These are phyloP conservation scores for Sebastes vulpes DNA, from an alignment of 2,797 vertebrate species.

Conservation along the genomic window DNA sequence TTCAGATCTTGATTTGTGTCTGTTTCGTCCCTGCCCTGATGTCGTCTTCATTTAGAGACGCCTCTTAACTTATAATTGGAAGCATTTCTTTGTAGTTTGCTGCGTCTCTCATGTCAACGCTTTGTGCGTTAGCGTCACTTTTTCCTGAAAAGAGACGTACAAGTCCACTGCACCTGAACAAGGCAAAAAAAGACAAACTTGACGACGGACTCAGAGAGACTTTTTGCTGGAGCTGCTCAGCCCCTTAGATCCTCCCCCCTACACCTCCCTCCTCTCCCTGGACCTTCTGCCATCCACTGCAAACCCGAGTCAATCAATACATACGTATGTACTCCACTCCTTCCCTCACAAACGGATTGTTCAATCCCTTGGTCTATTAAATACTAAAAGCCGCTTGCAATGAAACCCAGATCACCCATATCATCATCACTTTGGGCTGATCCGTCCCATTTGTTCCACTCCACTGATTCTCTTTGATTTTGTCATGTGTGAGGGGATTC, in stretches of 20 bases:
- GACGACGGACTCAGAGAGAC: slow-evolving; percentile 35
- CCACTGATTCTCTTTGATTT: slow-evolving; percentile 29
- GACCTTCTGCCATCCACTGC: slow-evolving; percentile 23
- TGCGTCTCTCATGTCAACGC: slow-evolving; percentile 18
- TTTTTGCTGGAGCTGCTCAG: slow-evolving; percentile 8
- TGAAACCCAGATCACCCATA: slow-evolving; percentile 26
- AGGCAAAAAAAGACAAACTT: slow-evolving; percentile 12
- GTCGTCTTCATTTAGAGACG: slow-evolving; percentile 32
- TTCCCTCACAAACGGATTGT: slow-evolving; percentile 1
- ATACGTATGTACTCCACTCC: slow-evolving; percentile 7
- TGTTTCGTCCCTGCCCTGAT: slow-evolving; percentile 6
- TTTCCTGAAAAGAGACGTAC: slow-evolving; percentile 11
- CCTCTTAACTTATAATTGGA: slow-evolving; percentile 29
- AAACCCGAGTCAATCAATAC: slow-evolving; percentile 38
- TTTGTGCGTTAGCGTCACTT: slow-evolving; percentile 9
- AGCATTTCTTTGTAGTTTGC: slow-evolving; percentile 26
- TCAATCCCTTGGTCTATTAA: slow-evolving; percentile 34
- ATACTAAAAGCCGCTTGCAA: slow-evolving; percentile 31
- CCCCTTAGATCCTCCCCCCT: neutral
- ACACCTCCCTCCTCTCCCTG: neutral
- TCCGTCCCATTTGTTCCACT: slow-evolving; percentile 33
- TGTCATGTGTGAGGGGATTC: neutral
- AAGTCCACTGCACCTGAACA: slow-evolving; percentile 16
- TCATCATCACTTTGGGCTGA: slow-evolving; percentile 40
- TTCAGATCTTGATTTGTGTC: slow-evolving; percentile 14